These are phyloP conservation scores for Apoderus coryli DNA, from an alignment of 2,888 invertebrate species.

Conservation along the genomic window DNA sequence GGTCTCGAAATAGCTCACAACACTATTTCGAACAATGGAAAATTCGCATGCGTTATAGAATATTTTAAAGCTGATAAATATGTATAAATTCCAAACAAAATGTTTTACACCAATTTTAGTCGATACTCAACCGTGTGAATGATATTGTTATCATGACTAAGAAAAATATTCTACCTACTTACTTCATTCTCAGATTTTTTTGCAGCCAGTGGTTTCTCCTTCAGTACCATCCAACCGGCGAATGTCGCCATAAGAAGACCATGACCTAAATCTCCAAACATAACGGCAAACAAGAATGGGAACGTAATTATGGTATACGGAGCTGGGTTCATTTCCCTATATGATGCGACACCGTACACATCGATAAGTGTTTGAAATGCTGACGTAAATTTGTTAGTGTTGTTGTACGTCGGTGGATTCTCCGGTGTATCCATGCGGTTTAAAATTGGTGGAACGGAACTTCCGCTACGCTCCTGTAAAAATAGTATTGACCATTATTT, in stretches of 20 bases:
- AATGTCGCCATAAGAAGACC: conserved; percentile 84
- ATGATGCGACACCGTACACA: conserved; percentile 91
- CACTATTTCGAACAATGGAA: no score
- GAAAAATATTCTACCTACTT: no score
- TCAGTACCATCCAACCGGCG: conserved; percentile 88
- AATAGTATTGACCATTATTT: no score
- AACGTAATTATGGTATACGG: conserved; percentile 96
- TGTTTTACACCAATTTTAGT: no score
- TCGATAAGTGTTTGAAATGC: conserved; percentile 93
- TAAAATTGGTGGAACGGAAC: conserved; percentile 89
- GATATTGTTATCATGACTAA: no score
- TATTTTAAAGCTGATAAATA: no score
- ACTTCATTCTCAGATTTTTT: conserved; percentile 81
- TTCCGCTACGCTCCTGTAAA: conserved; percentile 75
- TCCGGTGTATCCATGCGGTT: conserved; percentile 85
- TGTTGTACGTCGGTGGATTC: conserved; percentile 89
- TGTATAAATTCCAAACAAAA: no score
- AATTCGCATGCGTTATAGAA: no score
- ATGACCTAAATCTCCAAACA: conserved; percentile 97
- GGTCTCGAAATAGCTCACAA: no score
- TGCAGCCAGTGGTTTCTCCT: conserved; percentile 79
- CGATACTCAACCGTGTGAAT: no score
- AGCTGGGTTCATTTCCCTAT: conserved; percentile 95
- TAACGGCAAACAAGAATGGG: conserved; percentile 93
- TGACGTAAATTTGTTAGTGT: conserved; percentile 89